Evolutionary conservation across 2,113 vertebrate species (phyloP), one percentile per base, ranked within the genome.

Genomic region (Melanocharis versteri): DNA sequence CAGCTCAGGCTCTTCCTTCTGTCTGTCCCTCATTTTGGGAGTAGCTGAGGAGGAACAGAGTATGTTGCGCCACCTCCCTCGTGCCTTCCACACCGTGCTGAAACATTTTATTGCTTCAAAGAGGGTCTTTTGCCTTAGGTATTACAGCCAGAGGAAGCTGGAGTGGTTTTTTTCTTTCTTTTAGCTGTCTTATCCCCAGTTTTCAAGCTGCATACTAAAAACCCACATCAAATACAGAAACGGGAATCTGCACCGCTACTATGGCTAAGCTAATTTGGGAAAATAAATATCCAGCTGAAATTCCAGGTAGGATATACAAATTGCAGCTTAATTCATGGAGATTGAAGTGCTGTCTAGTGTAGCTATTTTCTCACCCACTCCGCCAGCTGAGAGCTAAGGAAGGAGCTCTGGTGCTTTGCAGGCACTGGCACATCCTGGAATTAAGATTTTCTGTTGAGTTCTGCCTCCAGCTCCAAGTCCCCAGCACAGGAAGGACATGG

Each of bases 81-180:
- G 2, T 53, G 64, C 56, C 33, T 83, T 80, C 54, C 72, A 42
- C 3, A 3, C 33, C 2, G 2, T 40, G 50, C 62, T 86, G 80
- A 57, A 57, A 65, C 2, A 3, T 62, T 72, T 87, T 24, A 28
- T 37, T 69, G 14, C 76, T 72, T 90, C 64, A 61, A 17, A 88
- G 64, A 78, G 35, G 28, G 14, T 48, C 83, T 20, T 90, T 61
- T 75, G 64, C 75, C 56, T 83, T 7, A 27, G 44, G 44, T 78
- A 14, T 31, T 53, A 33, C 22, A 92, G 68, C 79, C 85, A 89
- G 62, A 83, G 56, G 56, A 97, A 89, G 35, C 44, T 37, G 50
- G 9, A 89, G 22, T 35, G 48, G 7, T 17, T 40, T 23, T 5
- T 35, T 83, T 1, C 47, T 47, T 35, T 15, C 23, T 90, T 93